These are phyloP conservation scores for Papilio gigon DNA, from an alignment of 2,888 invertebrate genomes.

Conservation along the genomic window DNA sequence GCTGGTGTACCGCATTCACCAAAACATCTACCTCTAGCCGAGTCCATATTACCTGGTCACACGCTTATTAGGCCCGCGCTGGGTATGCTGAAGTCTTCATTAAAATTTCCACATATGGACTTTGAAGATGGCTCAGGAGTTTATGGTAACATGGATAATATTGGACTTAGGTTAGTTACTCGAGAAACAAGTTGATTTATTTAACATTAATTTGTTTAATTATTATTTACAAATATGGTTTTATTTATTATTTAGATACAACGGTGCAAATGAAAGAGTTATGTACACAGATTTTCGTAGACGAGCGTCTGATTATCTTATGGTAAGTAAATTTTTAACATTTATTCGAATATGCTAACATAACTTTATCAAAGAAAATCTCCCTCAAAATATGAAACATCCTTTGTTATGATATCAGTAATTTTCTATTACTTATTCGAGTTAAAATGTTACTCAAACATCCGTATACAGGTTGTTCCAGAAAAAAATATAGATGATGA, in stretches of 20 bases:
- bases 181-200: not conserved
- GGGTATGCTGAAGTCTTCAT: conserved; percentile 71
- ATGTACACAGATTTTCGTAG: conserved; percentile 67
- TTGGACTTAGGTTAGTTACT: conserved; percentile 60
- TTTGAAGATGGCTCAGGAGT: conserved; percentile 64
- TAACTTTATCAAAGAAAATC: too few relatives aligned
- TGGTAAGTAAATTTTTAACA: conserved; percentile 47
- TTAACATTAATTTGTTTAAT: too few relatives aligned
- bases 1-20: conserved; percentile 58
- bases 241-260: conserved; percentile 55
- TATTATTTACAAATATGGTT: too few relatives aligned
- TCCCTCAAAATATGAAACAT: not conserved
- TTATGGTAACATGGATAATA: conserved; percentile 63
- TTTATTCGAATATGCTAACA: not conserved
- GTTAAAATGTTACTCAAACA: too few relatives aligned
- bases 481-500: conserved; percentile 9
- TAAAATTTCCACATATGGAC: conserved; percentile 72
- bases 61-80: conserved; percentile 68
- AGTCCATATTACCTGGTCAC: conserved; percentile 70
- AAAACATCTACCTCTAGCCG: conserved; percentile 67
- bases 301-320: conserved; percentile 49
- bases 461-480: conserved; percentile 44
- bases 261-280: conserved; percentile 61
- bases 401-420: not conserved
- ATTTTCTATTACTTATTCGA: not conserved